Percentiles rank a stretch among this genome's conserved stretches.
Evolutionary conservation across 2,113 vertebrate genomes (phyloP).

Genomic region (Phaethon lepturus): DNA sequence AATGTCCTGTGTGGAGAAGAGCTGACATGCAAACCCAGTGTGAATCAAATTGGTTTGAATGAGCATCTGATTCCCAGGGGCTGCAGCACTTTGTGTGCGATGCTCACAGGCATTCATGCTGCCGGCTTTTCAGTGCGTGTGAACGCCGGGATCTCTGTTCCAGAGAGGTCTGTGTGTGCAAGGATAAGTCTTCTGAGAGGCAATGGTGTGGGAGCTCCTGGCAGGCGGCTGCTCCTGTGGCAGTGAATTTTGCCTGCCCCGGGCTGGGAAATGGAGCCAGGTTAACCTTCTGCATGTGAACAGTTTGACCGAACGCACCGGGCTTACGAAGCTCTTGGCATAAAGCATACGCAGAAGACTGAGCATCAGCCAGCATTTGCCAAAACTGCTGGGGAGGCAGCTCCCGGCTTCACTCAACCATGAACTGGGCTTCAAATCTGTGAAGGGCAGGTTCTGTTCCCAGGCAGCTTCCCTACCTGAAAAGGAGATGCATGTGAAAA

Average conservation of each 20-base stretch:
- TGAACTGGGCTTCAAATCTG: not conserved
- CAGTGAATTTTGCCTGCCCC: not conserved
- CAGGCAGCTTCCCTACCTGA: not conserved
- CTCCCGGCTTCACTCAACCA: not conserved
- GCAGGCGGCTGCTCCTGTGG: not conserved
- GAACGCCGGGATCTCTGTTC: not conserved
- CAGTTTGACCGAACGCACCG: rapidly evolving
- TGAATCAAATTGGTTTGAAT: not conserved
- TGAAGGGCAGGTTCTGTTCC: not conserved
- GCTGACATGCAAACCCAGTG: not conserved
- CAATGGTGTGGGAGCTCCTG: rapidly evolving
- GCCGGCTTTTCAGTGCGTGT: rapidly evolving
- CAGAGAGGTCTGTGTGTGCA: not conserved
- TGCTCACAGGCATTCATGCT: rapidly evolving
- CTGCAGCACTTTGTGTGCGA: not conserved
- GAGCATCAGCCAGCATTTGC: not conserved
- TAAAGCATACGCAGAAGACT: not conserved
- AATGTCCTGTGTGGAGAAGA: not conserved
- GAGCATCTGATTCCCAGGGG: not conserved
- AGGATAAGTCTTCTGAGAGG: not conserved
- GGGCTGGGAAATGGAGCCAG: not conserved
- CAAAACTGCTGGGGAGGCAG: not conserved
- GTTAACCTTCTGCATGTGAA: not conserved
- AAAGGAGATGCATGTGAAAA: not conserved
- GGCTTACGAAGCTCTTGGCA: not conserved